These are phyloP conservation scores for Eidolon helvum DNA, from an alignment of 2,113 vertebrate genomes.

Conservation along the genomic window DNA sequence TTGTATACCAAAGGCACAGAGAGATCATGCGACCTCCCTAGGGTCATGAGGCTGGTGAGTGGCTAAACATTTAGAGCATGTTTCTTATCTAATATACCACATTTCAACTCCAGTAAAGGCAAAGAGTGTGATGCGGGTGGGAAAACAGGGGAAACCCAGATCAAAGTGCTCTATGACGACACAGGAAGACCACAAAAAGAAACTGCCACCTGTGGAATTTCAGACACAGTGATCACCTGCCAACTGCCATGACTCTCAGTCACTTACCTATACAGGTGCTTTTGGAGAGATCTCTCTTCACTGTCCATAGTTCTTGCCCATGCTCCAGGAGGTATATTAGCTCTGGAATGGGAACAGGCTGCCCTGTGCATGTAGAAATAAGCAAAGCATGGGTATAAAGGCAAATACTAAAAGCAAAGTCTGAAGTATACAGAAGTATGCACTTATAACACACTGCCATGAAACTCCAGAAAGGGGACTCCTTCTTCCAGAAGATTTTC, in stretches of 20 bases:
- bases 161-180: background rate
- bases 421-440: background rate
- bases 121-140: background rate
- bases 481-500: background rate
- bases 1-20: background rate
- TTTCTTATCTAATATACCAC: background rate
- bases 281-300: background rate
- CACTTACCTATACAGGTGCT: background rate
- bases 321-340: background rate
- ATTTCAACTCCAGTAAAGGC: background rate
- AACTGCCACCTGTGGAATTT: background rate
- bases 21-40: background rate
- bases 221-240: background rate
- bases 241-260: background rate
- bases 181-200: background rate
- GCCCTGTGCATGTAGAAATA: slow-evolving; percentile 1
- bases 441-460: background rate
- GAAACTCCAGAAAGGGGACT: background rate
- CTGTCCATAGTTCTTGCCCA: background rate
- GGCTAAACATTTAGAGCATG: background rate
- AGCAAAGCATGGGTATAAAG: background rate
- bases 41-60: background rate
- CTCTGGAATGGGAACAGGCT: slow-evolving; percentile 26
- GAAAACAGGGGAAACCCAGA: background rate
- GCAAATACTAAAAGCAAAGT: background rate